Conservation (phyloP, 2,888 invertebrate genomes). For the Caenorhabditis sp. region DNA sequence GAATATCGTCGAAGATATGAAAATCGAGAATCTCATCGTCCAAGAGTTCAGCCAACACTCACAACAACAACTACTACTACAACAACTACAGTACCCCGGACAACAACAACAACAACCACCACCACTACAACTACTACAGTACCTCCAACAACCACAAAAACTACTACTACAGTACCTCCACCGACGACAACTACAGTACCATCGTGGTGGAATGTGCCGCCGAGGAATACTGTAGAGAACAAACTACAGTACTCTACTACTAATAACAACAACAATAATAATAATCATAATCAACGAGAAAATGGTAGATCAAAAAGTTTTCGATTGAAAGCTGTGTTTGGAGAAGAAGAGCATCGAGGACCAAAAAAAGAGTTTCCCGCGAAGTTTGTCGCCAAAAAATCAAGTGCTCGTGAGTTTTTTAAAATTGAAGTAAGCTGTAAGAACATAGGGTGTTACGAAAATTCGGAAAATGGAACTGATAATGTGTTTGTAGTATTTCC, state of each 20-base stretch:
- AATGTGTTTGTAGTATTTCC: too few species aligned
- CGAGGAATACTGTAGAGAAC: neutral
- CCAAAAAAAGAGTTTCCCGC: slow-evolving; percentile 9
- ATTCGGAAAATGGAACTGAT: neutral
- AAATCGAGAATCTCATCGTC: slow-evolving; percentile 9
- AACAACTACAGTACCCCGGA: neutral
- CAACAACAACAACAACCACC: neutral
- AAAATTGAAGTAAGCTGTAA: neutral
- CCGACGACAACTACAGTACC: slow-evolving; percentile 20
- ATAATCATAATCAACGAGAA: neutral
- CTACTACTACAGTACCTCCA: slow-evolving; percentile 13
- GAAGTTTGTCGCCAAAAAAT: slow-evolving; percentile 14
- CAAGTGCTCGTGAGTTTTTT: slow-evolving; percentile 37
- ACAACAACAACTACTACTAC: slow-evolving; percentile 3
- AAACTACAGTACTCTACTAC: neutral
- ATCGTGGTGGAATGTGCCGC: slow-evolving; percentile 13
- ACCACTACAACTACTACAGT: slow-evolving; percentile 9
- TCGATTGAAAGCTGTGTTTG: neutral
- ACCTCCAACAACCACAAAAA: slow-evolving; percentile 6
- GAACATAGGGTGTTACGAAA: neutral
- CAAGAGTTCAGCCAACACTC: neutral
- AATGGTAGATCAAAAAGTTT: neutral
- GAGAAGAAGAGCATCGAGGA: neutral
- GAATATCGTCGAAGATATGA: slow-evolving; percentile 33
- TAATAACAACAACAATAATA: too few species aligned